These are phyloP conservation scores for Drosophila simulans DNA, from an alignment of 1,140 invertebrate genomes.

Conservation along the genomic window DNA sequence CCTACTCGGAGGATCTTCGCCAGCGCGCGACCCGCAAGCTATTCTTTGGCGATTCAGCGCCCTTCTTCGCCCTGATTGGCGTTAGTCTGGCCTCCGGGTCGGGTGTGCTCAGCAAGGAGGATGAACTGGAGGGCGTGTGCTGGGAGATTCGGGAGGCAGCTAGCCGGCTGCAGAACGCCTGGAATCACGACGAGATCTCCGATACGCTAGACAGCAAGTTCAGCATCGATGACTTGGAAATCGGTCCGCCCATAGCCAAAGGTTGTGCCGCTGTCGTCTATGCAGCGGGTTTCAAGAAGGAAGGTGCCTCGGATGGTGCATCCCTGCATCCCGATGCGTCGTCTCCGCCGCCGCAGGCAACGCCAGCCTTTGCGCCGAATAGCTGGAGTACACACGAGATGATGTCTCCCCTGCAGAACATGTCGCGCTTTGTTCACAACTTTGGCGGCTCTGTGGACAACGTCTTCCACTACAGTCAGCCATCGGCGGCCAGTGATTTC, in stretches of 20 bases:
- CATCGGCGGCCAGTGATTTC: slow-evolving; percentile 68
- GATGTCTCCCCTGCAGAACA: slow-evolving; percentile 82
- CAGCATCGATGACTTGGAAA: slow-evolving; percentile 87
- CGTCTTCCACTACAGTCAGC: slow-evolving; percentile 64
- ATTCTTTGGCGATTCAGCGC: slow-evolving; percentile 89
- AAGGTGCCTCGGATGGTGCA: not conserved
- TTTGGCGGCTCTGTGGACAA: slow-evolving; percentile 83
- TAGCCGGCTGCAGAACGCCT: slow-evolving; percentile 87
- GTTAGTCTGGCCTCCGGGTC: slow-evolving; percentile 90
- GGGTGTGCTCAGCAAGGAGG: slow-evolving; percentile 91
- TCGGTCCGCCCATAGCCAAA: slow-evolving; percentile 91
- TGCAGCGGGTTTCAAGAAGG: slow-evolving; percentile 86
- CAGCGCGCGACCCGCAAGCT: slow-evolving; percentile 87
- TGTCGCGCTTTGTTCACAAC: slow-evolving; percentile 82
- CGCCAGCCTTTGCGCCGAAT: slow-evolving; percentile 13
- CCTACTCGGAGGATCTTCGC: slow-evolving; percentile 87
- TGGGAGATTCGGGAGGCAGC: slow-evolving; percentile 91
- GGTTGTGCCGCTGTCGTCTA: slow-evolving; percentile 94
- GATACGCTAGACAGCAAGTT: slow-evolving; percentile 80
- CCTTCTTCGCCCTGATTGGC: slow-evolving; percentile 91
- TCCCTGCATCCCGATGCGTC: not conserved
- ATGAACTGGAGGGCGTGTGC: slow-evolving; percentile 91
- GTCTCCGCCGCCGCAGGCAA: not conserved
- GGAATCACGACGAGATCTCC: slow-evolving; percentile 86
- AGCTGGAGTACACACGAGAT: slow-evolving; percentile 46